phyloP scores from a whole-genome alignment of 1,140 invertebrate genomes.

The Eufriesea mexicana region DNA sequence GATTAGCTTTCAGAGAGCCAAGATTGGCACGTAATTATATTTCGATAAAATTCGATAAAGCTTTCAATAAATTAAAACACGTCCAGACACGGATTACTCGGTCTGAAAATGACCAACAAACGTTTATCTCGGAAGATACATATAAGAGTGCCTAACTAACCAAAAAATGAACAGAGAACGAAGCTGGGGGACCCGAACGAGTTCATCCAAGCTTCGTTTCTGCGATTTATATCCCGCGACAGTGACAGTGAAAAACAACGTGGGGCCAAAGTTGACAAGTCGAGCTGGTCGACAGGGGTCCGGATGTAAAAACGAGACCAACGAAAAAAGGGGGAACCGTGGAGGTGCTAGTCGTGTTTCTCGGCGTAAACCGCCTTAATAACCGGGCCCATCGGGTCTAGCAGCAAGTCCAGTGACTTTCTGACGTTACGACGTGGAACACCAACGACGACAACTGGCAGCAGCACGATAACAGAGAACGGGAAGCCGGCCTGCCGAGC shows the following conservation, averaged over 20 bases:
- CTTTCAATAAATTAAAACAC: too few species aligned
- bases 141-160: too few species aligned
- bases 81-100: too few species aligned
- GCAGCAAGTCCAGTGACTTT: slow-evolving; percentile 11
- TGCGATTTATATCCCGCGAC: background rate
- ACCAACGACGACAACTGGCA: slow-evolving; percentile 70
- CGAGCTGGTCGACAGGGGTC: slow-evolving; percentile 7
- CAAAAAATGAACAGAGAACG: too few species aligned
- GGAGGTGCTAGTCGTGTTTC: slow-evolving; percentile 6
- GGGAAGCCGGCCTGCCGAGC: slow-evolving; percentile 70
- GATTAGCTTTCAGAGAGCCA: too few species aligned
- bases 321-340: background rate
- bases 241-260: background rate
- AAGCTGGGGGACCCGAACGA: background rate
- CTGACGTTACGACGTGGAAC: slow-evolving; percentile 55
- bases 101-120: too few species aligned
- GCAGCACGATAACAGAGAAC: slow-evolving; percentile 63
- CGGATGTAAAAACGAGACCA: background rate
- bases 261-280: background rate
- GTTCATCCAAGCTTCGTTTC: background rate
- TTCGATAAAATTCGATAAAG: too few species aligned
- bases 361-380: slow-evolving; percentile 43
- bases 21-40: too few species aligned
- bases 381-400: slow-evolving; percentile 40
- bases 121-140: too few species aligned